phyloP scores from a whole-genome alignment of 1,140 invertebrate genomes.

The Pantala flavescens region DNA sequence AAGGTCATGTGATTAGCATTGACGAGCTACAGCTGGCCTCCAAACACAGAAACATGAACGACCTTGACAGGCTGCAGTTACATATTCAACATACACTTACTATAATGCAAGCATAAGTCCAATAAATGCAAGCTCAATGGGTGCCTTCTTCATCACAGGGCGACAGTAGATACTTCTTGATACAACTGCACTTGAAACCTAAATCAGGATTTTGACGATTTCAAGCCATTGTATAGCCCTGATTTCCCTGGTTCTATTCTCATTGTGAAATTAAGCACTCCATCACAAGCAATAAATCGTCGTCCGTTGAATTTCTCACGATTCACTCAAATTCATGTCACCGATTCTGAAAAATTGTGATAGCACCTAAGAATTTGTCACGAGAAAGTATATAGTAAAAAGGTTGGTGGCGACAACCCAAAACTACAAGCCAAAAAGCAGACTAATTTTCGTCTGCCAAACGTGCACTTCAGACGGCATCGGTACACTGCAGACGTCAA shows the following conservation, averaged over 20 bases:
- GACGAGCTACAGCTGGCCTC: constrained; percentile 13
- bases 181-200: not conserved
- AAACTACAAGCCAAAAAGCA: not conserved
- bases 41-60: not conserved
- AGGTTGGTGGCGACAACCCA: constrained; percentile 15
- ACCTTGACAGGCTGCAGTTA: constrained; percentile 9
- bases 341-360: not conserved
- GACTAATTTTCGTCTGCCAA: constrained; percentile 15
- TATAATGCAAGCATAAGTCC: not conserved
- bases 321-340: not conserved
- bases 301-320: not conserved
- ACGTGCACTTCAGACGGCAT: constrained; percentile 15
- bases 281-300: not conserved
- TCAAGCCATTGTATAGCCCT: constrained; percentile 1
- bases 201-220: not conserved
- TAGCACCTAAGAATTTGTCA: constrained; percentile 12
- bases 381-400: not conserved
- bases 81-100: constrained; percentile 9
- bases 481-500: constrained; percentile 16
- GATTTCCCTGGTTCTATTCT: constrained; percentile 1
- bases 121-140: not conserved
- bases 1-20: constrained; percentile 8
- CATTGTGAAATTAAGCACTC: not conserved
- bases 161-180: not conserved
- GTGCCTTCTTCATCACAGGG: not conserved